These are phyloP conservation scores for Sorex araneus DNA, from an alignment of 2,113 vertebrate species.

Conservation along the genomic window DNA sequence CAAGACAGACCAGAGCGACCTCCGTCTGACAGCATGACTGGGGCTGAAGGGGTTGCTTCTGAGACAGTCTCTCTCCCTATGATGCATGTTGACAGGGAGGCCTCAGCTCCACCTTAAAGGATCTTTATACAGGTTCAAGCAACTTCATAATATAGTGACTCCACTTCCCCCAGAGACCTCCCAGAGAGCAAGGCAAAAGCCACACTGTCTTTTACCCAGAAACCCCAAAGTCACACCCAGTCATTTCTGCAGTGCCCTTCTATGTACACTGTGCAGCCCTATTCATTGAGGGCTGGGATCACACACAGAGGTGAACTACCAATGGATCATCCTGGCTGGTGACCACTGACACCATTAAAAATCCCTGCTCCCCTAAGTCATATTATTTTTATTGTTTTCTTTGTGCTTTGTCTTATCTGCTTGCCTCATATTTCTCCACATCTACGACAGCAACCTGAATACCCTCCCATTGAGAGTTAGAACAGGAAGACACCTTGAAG, in stretches of 20 bases:
- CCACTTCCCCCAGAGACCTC: not conserved
- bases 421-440: not conserved
- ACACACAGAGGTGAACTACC: no score
- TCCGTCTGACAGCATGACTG: slow-evolving; percentile 6
- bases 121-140: not conserved
- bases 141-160: not conserved
- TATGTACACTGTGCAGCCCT: not conserved
- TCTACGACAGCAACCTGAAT: slow-evolving; percentile 7
- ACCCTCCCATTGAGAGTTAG: not conserved
- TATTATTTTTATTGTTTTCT: not conserved
- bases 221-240: not conserved
- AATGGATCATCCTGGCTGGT: not conserved
- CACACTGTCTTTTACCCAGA: not conserved
- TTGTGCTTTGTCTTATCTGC: not conserved
- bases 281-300: not conserved
- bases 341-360: not conserved
- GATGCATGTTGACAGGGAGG: not conserved
- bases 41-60: not conserved
- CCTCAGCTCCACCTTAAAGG: not conserved
- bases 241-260: not conserved
- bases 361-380: not conserved
- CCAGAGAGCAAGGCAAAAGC: not conserved
- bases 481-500: not conserved
- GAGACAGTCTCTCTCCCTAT: not conserved
- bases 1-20: not conserved